Evolutionary conservation across 2,113 vertebrate genomes (phyloP), one percentile per base, ranked within the genome.

Genomic region (Gadus chalcogrammus): DNA sequence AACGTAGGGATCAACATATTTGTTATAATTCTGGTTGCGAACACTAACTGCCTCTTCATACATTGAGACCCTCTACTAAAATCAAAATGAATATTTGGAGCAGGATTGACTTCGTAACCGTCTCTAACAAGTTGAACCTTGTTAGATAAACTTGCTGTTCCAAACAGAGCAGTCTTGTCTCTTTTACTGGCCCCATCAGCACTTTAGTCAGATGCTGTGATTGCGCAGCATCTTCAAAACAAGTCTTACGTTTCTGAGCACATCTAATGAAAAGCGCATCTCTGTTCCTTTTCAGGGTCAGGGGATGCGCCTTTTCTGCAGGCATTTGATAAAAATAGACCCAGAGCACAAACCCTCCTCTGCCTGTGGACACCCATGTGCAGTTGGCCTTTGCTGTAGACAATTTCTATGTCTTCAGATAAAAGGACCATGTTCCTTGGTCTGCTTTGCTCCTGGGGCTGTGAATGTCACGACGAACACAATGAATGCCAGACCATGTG

Each of bases 131-230:
- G 42, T 48, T 48, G 42, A 48, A 48, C 8, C 6, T 48, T 48
- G 42, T 48, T 48, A 48, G 42, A 48, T 48, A 48, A 48, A 48
- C 42, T 48, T 13, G 15, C 55, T 17, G 15, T 58, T 58, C 55
- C 3, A 58, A 58, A 58, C 55, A 58, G 15, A 58, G 9, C n/a
- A 4, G 20, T 20, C 77, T 67, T 70, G 31, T 69, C 17, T 15
- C 17, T 22, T 31, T 22, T 20, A 74, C 24, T 65, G 61, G 27
- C 76, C 27, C 17, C 62, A 68, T 84, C 74, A 83, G 68, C 73
- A 82, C 75, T 38, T 52, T 27, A 85, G 84, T 88, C 87, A 86
- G 83, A 85, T 88, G 87, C 63, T 76, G 38, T 75, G 74, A 74
- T 84, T 80, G 69, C 24, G 24, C 48, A 80, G 70, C 61, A 70